Conservation (phyloP, 2,888 invertebrate genomes). For the Acheta domesticus region DNA sequence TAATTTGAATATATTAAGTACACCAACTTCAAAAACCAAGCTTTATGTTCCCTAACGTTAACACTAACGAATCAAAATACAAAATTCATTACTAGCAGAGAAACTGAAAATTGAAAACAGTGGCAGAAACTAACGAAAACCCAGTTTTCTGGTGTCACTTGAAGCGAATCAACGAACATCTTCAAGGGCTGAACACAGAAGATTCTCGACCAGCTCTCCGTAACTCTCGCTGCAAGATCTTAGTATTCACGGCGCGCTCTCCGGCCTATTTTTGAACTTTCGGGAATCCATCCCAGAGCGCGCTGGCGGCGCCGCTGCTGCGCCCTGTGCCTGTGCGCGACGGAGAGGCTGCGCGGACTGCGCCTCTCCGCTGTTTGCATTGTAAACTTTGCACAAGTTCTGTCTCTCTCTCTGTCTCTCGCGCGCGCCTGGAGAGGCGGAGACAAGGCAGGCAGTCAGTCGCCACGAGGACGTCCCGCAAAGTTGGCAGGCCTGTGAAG, state of each 20-base stretch:
- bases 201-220: no score
- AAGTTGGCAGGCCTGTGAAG: constrained; percentile 18
- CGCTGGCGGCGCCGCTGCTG: not conserved
- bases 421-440: not conserved
- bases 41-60: no score
- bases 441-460: not conserved
- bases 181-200: no score
- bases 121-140: no score
- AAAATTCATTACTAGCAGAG: no score
- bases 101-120: no score
- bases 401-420: not conserved
- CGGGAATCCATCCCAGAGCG: not conserved
- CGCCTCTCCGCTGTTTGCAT: not conserved
- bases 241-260: not conserved
- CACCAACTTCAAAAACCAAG: no score
- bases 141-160: no score
- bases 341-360: not conserved
- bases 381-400: not conserved
- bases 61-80: no score
- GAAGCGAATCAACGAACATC: no score
- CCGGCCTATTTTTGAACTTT: not conserved
- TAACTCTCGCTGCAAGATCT: not conserved
- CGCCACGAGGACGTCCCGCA: not conserved
- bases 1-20: no score
- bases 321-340: not conserved